Percentiles rank a stretch among this genome's conserved stretches.
These are phyloP conservation scores for Alviniconcha marisindica DNA, from an alignment of 1,140 invertebrate genomes.

Conservation along the genomic window DNA sequence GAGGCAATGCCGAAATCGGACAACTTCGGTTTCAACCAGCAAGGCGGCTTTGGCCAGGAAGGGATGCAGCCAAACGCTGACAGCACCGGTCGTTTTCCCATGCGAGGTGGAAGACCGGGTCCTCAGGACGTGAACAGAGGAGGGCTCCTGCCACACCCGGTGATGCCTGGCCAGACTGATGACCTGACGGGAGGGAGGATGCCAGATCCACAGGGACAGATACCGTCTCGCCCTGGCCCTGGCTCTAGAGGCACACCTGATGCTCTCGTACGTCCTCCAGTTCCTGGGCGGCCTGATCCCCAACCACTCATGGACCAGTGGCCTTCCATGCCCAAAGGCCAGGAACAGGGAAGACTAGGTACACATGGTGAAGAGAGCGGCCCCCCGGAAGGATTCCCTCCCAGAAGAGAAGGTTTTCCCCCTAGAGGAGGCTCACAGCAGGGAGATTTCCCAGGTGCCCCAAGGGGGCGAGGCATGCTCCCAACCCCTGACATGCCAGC, in stretches of 20 bases:
- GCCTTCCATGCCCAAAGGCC: constrained; percentile 4
- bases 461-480: constrained; percentile 25
- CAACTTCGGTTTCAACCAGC: background rate
- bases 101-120: background rate
- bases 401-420: background rate
- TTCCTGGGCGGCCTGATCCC: background rate
- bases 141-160: constrained; percentile 1
- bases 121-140: constrained; percentile 17
- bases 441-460: background rate
- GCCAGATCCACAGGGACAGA: background rate
- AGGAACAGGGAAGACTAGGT: background rate
- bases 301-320: constrained; percentile 18
- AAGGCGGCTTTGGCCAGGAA: constrained; percentile 15
- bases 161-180: background rate
- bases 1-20: constrained; percentile 13
- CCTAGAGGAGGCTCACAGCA: background rate
- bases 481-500: constrained; percentile 27
- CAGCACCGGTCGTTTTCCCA: background rate
- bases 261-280: background rate
- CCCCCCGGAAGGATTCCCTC: background rate
- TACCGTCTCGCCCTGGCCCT: constrained; percentile 3
- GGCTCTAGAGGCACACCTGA: constrained; percentile 20
- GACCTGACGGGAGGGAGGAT: background rate
- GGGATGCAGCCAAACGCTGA: constrained; percentile 15
- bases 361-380: constrained; percentile 25